Evolutionary conservation across 2,113 vertebrate genomes (phyloP), one percentile per base, ranked within the genome.

Genomic region (Xenus cinereus): DNA sequence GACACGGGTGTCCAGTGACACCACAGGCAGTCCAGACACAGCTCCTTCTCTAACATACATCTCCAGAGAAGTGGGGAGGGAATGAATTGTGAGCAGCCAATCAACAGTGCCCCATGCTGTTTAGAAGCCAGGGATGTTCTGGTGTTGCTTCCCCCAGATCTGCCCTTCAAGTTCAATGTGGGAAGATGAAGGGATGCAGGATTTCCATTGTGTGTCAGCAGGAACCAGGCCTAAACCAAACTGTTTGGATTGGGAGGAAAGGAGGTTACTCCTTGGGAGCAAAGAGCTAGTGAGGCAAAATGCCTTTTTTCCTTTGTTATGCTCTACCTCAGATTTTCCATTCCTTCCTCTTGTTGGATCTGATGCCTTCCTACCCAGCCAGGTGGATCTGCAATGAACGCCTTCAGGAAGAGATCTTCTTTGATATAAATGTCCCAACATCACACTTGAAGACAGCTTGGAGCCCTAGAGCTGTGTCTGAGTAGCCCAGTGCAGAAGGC

Each of bases 51-150:
- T n/a, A 60, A 35, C 28, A 57, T 20, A 22, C 41, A 30, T 78
- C 16, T 71, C 37, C 33, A 39, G 21, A 43, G 17, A 50, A 69
- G 20, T 51, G 71, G 33, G 13, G 27, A 80, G 33, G 41, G 54
- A 63, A 51, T 39, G 24, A 78, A 39, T 22, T 72, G 37, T 66
- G 28, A 66, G 43, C 24, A 41, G 26, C 21, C 21, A 60, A 18
- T 20, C 3, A 0, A 20, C 0, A 0, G 30, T 78, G 23, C 18
- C 51, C 28, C 1, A 0, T 92, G 20, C n/a, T 72, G 21, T 60
- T 78, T 0, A 2, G 43, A 72, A 73, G 30, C 39, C 59, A 66
- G 59, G 8, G n/a, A 26, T 66, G 14, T 39, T 66, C 51, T 66
- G 39, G 9, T 0, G 0, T 60, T 78, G 21, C 20, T 73, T 46